Conservation (phyloP, 2,888 invertebrate species). For the Drosophila ochracea region DNA sequence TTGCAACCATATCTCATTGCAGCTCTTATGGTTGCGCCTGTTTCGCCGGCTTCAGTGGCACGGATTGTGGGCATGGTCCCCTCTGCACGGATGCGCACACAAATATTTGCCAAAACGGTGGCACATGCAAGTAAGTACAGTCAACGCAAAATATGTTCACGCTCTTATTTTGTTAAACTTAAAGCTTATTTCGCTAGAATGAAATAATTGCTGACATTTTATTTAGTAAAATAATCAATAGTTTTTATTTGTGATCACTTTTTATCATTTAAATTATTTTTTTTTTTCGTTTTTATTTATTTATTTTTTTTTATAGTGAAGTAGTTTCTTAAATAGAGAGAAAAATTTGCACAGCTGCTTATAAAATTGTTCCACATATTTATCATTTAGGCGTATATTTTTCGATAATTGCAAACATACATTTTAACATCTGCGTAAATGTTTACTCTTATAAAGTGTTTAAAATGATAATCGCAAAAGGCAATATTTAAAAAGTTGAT, state of each 20-base stretch:
- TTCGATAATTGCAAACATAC: background rate
- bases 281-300: background rate
- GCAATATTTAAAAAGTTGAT: constrained; percentile 6
- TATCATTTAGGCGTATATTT: no score
- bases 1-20: constrained; percentile 74
- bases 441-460: background rate
- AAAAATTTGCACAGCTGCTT: constrained; percentile 5
- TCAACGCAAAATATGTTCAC: background rate
- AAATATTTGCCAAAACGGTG: constrained; percentile 92
- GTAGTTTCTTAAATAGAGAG: background rate
- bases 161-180: background rate
- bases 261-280: background rate
- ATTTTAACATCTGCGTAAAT: background rate
- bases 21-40: constrained; percentile 93
- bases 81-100: constrained; percentile 89
- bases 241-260: background rate
- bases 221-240: background rate
- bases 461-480: background rate
- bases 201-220: no score
- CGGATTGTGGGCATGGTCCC: constrained; percentile 92
- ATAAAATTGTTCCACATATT: background rate
- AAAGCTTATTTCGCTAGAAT: background rate
- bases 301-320: background rate
- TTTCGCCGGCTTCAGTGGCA: constrained; percentile 92
- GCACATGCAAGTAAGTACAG: constrained; percentile 91